Percentiles rank a stretch among this genome's conserved stretches.
phyloP scores from a whole-genome alignment of 2,113 vertebrate species.

The Haplotaxodon microlepis region DNA sequence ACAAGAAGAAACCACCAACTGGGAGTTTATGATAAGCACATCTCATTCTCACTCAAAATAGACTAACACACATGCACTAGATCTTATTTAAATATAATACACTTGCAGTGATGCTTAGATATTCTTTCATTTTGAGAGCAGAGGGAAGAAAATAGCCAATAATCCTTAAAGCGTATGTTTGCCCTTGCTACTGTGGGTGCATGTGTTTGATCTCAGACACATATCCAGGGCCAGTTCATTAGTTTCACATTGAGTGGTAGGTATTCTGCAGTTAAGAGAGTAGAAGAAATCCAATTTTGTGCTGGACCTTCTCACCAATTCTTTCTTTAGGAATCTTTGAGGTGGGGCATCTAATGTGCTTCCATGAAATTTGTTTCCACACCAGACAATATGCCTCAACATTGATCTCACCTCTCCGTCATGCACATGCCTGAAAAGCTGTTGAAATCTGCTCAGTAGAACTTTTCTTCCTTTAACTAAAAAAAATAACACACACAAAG shows the following conservation, averaged over 20 bases:
- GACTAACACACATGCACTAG: not conserved
- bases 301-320: constrained; percentile 31
- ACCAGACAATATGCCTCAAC: constrained; percentile 61
- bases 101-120: not conserved
- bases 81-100: not conserved
- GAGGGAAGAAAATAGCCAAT: not conserved
- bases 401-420: constrained; percentile 29
- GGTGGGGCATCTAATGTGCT: constrained; percentile 78
- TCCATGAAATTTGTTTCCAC: constrained; percentile 71
- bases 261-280: not conserved
- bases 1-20: constrained; percentile 13
- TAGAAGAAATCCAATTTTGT: constrained; percentile 15
- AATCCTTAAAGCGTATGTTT: not conserved
- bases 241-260: not conserved
- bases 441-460: not conserved
- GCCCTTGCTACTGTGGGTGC: not conserved
- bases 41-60: not conserved
- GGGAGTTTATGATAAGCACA: constrained; percentile 13
- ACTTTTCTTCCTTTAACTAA: not conserved
- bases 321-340: constrained; percentile 55
- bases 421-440: not conserved
- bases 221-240: not conserved
- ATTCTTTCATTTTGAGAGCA: not conserved
- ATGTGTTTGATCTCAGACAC: not conserved
- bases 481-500: not conserved